A percentile compares a stretch with the other conserved stretches of the same genome.
phyloP scores from a whole-genome alignment of 2,888 invertebrate genomes.

The Andrena minutula region DNA sequence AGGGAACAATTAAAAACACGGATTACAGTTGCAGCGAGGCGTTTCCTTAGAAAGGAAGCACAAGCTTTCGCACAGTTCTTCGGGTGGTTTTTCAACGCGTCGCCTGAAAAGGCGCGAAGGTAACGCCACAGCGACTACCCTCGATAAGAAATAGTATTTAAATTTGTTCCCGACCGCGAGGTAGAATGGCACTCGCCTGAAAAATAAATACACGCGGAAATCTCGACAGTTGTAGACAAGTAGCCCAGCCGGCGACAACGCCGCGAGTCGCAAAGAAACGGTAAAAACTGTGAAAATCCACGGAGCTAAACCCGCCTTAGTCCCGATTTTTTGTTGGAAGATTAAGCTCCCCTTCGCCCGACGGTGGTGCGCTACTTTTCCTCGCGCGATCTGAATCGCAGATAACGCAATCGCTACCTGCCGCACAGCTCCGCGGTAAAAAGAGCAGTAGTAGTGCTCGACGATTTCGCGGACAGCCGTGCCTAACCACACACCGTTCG shows the following conservation, averaged over 20 bases:
- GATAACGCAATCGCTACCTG: background rate
- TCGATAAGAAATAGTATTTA: constrained; percentile 32
- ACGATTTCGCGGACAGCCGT: constrained; percentile 1
- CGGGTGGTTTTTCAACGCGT: constrained; percentile 6
- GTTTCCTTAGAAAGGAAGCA: background rate
- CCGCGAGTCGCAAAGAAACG: background rate
- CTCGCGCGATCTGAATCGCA: constrained; percentile 8
- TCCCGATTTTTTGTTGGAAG: constrained; percentile 15
- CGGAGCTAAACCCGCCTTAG: constrained; percentile 19
- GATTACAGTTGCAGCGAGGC: background rate
- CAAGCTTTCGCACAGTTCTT: constrained; percentile 31
- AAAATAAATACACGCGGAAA: constrained; percentile 1
- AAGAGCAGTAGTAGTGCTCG: background rate
- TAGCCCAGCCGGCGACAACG: background rate
- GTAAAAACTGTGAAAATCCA: constrained; percentile 7
- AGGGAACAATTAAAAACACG: constrained; percentile 35
- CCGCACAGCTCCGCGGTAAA: background rate
- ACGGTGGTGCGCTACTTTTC: constrained; percentile 10
- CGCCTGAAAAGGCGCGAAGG: background rate
- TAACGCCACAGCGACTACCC: background rate
- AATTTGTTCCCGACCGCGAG: constrained; percentile 25
- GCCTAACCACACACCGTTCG: background rate
- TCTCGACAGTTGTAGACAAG: background rate
- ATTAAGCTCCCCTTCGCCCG: constrained; percentile 22
- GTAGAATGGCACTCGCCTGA: background rate